Evolutionary conservation across 2,797 vertebrate genomes (phyloP), one percentile per base, ranked within the genome.

Genomic region (Eospalax fontanierii): DNA sequence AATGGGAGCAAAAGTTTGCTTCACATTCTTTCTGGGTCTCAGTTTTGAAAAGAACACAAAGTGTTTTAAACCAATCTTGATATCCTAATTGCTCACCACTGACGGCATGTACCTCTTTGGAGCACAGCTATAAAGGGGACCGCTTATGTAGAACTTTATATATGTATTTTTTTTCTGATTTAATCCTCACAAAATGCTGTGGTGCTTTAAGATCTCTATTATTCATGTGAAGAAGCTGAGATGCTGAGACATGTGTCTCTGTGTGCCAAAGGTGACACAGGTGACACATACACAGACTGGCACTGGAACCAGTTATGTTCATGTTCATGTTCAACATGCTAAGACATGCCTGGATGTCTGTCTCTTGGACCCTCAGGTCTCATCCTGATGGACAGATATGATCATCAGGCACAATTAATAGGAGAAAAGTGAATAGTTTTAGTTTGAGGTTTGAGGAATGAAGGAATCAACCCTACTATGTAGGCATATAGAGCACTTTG

Each of bases 1-100:
- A 78, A n/a, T 90, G 40, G 33, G 82, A 80, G 84, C 54, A 76
- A 35, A 74, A 82, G 24, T n/a, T 73, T 26, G 75, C 22, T 61
- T 59, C 7, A 1, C 54, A 33, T 84, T 84, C 57, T 92, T 81
- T 50, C 35, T 94, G 38, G 59, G 19, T 33, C 70, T 30, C 22
- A 40, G n/a, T 46, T 75, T 78, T 73, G 21, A 43, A 83, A 93
- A 91, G 28, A 87, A 26, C 3, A 14, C 57, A 73, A 57, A 68
- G 15, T 59, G 5, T 57, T 15, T 30, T 57, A n/a, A 83, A 63
- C 0, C 9, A 50, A 71, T 2, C 71, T 54, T 12, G 30, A 14
- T 2, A 22, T 46, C 35, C 1, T 4, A 93, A 57, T 30, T 16
- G 14, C 26, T 75, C 26, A 7, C 50, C 61, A 59, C 8, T 6